Evolutionary conservation across 1,140 invertebrate species (phyloP).

Genomic region (Parapsyche elsis): DNA sequence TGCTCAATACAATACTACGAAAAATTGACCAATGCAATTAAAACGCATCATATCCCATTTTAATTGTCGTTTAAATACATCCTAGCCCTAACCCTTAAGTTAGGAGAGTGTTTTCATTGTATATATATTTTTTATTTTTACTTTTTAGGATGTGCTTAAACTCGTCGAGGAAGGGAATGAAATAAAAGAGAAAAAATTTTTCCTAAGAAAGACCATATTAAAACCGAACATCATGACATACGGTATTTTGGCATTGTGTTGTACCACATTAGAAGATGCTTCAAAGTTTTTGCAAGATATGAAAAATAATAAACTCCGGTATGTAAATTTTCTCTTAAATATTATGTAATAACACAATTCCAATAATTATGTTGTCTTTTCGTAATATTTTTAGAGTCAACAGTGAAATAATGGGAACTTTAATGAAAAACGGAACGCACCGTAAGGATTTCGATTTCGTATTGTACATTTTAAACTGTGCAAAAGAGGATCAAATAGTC

Average conservation of each 20-base stretch:
- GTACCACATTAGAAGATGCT: conserved; percentile 71
- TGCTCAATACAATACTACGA: no score
- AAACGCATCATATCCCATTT: no score
- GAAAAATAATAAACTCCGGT: conserved; percentile 73
- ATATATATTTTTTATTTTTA: conserved; percentile 40
- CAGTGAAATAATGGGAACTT: conserved; percentile 75
- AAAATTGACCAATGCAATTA: no score
- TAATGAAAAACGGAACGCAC: conserved; percentile 72
- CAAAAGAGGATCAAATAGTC: conserved; percentile 70
- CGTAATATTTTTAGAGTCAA: conserved; percentile 69
- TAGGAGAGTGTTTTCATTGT: no score
- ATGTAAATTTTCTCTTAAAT: conserved; percentile 35
- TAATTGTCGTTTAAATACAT: no score
- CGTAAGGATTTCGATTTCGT: conserved; percentile 74
- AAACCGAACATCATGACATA: conserved; percentile 84
- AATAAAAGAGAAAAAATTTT: conserved; percentile 58
- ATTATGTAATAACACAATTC: not conserved
- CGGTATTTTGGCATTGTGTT: conserved; percentile 84
- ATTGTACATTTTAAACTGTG: conserved; percentile 74
- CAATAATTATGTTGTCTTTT: conserved; percentile 15
- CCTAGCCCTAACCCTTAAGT: no score
- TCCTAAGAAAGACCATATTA: conserved; percentile 67
- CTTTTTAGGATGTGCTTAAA: conserved; percentile 69
- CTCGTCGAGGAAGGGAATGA: conserved; percentile 69
- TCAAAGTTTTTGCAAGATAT: conserved; percentile 76